Percentiles rank a stretch among this genome's conserved stretches.
phyloP scores from a whole-genome alignment of 2,113 vertebrate species.

The Chauna torquata region DNA sequence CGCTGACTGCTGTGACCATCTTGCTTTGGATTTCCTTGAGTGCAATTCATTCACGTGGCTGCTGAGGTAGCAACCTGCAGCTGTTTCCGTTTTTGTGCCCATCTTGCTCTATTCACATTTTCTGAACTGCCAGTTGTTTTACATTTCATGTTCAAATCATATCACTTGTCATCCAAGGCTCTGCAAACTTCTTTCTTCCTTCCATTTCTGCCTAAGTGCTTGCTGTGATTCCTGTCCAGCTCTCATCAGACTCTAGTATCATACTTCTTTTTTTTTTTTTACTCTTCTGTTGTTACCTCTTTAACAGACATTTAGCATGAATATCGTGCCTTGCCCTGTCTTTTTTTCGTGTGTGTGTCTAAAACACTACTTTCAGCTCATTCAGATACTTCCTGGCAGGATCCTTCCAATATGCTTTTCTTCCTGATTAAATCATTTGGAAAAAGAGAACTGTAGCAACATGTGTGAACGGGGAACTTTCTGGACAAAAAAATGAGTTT shows the following conservation, averaged over 20 bases:
- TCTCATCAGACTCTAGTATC: not conserved
- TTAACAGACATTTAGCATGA: not conserved
- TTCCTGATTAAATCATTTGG: not conserved
- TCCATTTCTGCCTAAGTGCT: not conserved
- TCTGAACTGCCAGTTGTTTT: not conserved
- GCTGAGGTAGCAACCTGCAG: not conserved
- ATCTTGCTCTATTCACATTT: not conserved
- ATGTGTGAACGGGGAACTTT: not conserved
- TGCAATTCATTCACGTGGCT: not conserved
- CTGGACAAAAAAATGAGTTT: not conserved
- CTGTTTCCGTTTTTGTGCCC: not conserved
- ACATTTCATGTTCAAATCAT: not conserved
- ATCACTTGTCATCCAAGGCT: not conserved
- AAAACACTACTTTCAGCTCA: not conserved
- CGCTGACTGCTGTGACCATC: not conserved
- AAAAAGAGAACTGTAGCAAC: not conserved
- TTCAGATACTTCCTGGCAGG: not conserved
- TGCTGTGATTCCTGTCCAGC: not conserved
- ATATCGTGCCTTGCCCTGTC: not conserved
- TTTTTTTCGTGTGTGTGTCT: not conserved
- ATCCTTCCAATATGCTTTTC: not conserved
- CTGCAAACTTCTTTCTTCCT: not conserved
- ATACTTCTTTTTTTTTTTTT: not conserved
- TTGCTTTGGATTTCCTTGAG: not conserved
- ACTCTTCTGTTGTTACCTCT: not conserved